Conservation (phyloP, 2,797 vertebrate genomes). For the Holocentrus rufus region DNA sequence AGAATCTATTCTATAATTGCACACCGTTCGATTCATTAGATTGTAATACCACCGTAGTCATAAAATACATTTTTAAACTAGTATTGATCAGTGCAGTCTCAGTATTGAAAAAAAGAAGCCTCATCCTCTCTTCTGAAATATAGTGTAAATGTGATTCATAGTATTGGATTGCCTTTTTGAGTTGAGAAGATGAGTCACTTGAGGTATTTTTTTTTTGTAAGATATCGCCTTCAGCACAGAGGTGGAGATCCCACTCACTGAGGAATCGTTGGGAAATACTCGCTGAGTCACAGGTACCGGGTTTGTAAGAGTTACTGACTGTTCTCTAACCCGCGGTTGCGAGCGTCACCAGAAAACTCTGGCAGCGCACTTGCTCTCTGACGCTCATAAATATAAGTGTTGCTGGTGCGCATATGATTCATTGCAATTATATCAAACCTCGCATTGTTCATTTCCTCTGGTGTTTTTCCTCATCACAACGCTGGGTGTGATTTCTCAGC, state of each 20-base stretch:
- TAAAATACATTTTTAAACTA: slow-evolving; percentile 30
- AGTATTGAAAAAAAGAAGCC: slow-evolving; percentile 17
- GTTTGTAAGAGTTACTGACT: slow-evolving; percentile 50
- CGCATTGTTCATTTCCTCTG: slow-evolving; percentile 1
- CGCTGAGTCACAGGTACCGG: slow-evolving; percentile 50
- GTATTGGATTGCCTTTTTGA: slow-evolving; percentile 23
- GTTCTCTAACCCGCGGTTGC: slow-evolving; percentile 54
- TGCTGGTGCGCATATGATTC: slow-evolving; percentile 40
- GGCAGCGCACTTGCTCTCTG: slow-evolving; percentile 15
- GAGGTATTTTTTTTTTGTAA: slow-evolving; percentile 36
- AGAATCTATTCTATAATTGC: slow-evolving; percentile 45
- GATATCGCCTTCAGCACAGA: slow-evolving; percentile 26
- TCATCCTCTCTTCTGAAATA: slow-evolving; percentile 28
- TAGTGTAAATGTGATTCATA: slow-evolving; percentile 52
- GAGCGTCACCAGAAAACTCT: not conserved
- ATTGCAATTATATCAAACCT: slow-evolving; percentile 45
- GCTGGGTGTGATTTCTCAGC: slow-evolving; percentile 50
- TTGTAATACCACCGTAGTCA: slow-evolving; percentile 11
- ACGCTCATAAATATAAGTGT: slow-evolving; percentile 46
- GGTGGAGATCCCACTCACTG: slow-evolving; percentile 36
- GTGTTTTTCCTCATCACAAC: slow-evolving; percentile 35
- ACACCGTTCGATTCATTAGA: slow-evolving; percentile 14
- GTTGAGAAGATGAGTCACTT: slow-evolving; percentile 36
- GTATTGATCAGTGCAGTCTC: slow-evolving; percentile 50
- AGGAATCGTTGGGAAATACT: slow-evolving; percentile 52